Evolutionary conservation across 2,888 invertebrate genomes (phyloP).

Genomic region (Dryomyza anilis): DNA sequence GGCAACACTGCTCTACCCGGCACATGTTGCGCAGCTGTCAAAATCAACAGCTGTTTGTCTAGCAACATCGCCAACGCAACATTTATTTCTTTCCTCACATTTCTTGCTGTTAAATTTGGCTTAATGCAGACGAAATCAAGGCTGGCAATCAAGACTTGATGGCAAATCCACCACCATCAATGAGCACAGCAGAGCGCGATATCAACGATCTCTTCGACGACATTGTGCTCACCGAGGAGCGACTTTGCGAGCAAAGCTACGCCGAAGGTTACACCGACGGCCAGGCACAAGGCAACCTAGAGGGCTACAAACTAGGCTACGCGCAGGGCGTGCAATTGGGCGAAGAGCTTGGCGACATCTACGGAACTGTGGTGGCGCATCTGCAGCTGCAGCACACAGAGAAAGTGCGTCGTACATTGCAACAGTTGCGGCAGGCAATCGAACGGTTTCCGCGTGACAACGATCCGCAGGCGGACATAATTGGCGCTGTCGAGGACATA

Average conservation of each 20-base stretch:
- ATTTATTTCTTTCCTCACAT: too few relatives aligned
- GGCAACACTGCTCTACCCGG: too few relatives aligned
- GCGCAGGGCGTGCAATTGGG: constrained; percentile 78
- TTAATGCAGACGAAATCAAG: too few relatives aligned
- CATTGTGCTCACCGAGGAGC: constrained; percentile 73
- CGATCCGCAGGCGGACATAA: constrained; percentile 69
- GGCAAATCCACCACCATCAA: too few relatives aligned
- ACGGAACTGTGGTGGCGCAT: constrained; percentile 67
- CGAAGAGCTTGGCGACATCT: constrained; percentile 77
- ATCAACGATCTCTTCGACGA: constrained; percentile 77
- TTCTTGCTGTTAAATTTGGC: too few relatives aligned
- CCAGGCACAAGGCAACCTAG: constrained; percentile 65
- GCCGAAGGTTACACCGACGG: constrained; percentile 72
- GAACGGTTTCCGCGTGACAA: constrained; percentile 71
- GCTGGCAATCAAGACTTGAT: too few relatives aligned
- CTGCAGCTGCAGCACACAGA: constrained; percentile 64
- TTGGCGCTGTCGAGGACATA: constrained; percentile 68
- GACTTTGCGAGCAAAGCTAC: constrained; percentile 68
- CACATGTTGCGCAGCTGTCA: neutral
- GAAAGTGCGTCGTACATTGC: constrained; percentile 65
- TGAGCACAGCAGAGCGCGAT: constrained; percentile 63
- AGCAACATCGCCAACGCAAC: too few relatives aligned
- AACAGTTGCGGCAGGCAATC: constrained; percentile 67
- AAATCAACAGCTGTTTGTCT: neutral
- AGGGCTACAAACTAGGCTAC: constrained; percentile 73